Conservation (phyloP, 1,140 invertebrate genomes). For the Apolygus lucorum region DNA sequence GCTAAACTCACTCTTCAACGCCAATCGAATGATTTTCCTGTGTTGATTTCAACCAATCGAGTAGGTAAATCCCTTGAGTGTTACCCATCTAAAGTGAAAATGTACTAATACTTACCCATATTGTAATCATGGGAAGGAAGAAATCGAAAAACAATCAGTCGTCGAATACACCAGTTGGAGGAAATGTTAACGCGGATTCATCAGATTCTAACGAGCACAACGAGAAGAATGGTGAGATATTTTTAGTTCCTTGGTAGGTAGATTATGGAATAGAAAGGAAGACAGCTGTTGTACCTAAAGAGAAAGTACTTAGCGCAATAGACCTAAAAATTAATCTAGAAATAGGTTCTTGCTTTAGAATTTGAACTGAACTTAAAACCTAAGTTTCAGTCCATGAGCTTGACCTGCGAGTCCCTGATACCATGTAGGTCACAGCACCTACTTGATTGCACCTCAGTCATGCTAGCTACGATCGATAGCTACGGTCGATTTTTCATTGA, state of each 20-base stretch:
- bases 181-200: conserved; percentile 21
- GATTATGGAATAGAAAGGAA: not conserved
- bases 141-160: not conserved
- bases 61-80: too few relatives aligned
- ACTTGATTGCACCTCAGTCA: too few relatives aligned
- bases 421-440: not conserved
- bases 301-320: not conserved
- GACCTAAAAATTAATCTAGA: not conserved
- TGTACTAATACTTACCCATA: too few relatives aligned
- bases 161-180: not conserved
- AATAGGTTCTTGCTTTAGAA: not conserved
- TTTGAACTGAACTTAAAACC: not conserved
- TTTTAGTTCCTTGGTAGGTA: not conserved
- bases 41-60: too few relatives aligned
- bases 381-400: not conserved
- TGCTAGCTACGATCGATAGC: too few relatives aligned
- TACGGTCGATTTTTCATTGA: too few relatives aligned
- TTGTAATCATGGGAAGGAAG: not conserved
- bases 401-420: not conserved
- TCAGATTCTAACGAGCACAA: conserved; percentile 22
- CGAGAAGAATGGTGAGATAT: not conserved
- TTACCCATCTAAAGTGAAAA: too few relatives aligned
- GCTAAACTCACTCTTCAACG: too few relatives aligned
- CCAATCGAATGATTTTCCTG: too few relatives aligned
- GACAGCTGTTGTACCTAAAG: not conserved